Evolutionary conservation across 2,113 vertebrate species (phyloP).

Genomic region (Pampusana beccarii): DNA sequence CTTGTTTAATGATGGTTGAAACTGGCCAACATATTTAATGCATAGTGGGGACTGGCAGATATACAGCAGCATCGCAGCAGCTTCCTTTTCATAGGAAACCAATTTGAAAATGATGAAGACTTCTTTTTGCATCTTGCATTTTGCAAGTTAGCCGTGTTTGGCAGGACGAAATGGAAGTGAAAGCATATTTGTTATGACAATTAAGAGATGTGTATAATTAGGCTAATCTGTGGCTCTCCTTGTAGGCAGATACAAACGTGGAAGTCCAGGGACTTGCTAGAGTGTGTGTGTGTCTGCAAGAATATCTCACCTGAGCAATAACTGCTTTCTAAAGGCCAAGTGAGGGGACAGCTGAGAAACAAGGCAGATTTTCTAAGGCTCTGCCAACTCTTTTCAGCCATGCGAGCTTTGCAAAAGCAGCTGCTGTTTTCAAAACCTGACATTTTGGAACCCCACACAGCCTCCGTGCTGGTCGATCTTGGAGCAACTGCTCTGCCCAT

Average conservation of each 20-base stretch:
- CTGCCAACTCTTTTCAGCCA: neutral
- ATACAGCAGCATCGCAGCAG: neutral
- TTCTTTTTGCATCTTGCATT: neutral
- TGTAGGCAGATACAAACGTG: fast-evolving
- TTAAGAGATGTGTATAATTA: neutral
- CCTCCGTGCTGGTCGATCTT: fast-evolving
- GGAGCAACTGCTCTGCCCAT: neutral
- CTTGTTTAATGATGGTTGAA: neutral
- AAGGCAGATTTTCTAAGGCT: neutral
- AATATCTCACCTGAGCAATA: neutral
- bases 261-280: neutral
- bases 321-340: neutral
- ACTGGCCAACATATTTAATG: neutral
- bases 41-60: neutral
- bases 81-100: neutral
- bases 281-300: neutral
- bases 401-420: fast-evolving
- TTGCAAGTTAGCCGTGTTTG: neutral
- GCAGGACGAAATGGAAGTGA: neutral
- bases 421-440: neutral
- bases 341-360: neutral
- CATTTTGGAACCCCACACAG: neutral
- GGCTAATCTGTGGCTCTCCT: neutral
- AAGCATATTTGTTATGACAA: fast-evolving
- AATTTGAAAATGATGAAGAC: neutral